Base-by-base conservation (phyloP, 2,113 vertebrate genomes). In the Lepus europaeus region DNA sequence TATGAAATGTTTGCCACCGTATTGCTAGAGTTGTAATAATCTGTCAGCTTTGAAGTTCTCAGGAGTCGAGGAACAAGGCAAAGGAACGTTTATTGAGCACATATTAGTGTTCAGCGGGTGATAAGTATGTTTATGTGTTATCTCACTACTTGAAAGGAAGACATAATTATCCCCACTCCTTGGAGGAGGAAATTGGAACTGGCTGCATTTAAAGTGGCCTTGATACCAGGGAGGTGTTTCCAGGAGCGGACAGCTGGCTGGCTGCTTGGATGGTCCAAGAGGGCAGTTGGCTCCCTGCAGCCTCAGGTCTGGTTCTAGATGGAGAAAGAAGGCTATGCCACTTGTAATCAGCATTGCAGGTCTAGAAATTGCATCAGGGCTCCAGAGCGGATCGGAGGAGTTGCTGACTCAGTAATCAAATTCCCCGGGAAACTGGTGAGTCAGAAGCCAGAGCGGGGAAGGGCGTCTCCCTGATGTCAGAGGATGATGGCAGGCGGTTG, bases 111-210 rank as follows among this genome's bases (percentile, higher is more conserved):
- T 36, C 69, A 91, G 56, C 73, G 69, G 87, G 53, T 95, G 53
- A 29, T 92, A 94, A 77, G 81, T 69, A 68, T 84, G 29, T 73
- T 20, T 89, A 29, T 89, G 53, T 74, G 25, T 86, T 92, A 93
- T 83, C 70, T 93, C 76, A 63, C 68, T 91, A 12, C 9, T 82
- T 95, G 59, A 78, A 81, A 91, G 83, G 66, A 72, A 79, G 66
- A 64, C 56, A 9, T 70, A 87, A 77, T 89, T 90, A 78, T 33
- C 31, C 59, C 39, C 31, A 51, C 9, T 80, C n/a, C 33, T 89
- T 94, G 64, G 31, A 74, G 89, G 80, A 82, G 61, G 85, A 86
- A 91, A 82, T 87, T 89, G 64, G 87, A 96, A 72, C 56, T 89
- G 86, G 61, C 39, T 93, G 17, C 79, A 61, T 89, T 77, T 77